Percentiles rank a stretch among this genome's conserved stretches.
Conservation (phyloP, 2,888 invertebrate genomes). For the Melipona beecheii region DNA sequence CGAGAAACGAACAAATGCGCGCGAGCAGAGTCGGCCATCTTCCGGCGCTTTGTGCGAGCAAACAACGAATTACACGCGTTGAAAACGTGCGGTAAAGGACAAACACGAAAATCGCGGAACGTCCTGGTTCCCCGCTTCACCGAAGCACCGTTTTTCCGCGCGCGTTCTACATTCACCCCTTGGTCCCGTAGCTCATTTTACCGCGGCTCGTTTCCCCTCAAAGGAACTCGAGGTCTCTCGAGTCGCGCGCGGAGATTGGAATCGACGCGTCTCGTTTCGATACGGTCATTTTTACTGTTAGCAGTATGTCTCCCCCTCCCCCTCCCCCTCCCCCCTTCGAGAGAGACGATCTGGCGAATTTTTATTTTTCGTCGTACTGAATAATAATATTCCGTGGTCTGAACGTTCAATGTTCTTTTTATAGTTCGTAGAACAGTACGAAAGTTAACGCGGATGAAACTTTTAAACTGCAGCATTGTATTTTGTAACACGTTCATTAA, state of each 20-base stretch:
- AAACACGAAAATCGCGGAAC: not conserved
- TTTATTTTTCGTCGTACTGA: no score
- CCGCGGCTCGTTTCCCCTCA: not conserved
- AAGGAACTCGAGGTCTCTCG: constrained; percentile 6
- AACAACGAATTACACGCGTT: constrained; percentile 13
- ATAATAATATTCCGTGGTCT: no score
- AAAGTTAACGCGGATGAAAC: no score
- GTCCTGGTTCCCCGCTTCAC: not conserved
- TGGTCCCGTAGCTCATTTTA: constrained; percentile 11
- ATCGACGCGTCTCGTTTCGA: not conserved
- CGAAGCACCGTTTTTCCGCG: not conserved
- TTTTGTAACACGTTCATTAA: no score
- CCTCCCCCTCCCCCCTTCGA: not conserved
- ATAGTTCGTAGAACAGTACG: no score
- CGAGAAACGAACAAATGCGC: not conserved
- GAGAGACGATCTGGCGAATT: not conserved
- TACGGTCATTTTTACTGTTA: not conserved
- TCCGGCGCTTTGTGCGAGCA: not conserved
- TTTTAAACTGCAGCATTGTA: no score
- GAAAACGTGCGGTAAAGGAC: not conserved
- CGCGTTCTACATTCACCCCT: not conserved
- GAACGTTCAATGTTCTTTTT: no score
- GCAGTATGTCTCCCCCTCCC: no score
- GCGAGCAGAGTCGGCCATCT: not conserved
- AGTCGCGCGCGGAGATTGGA: not conserved